Evolutionary conservation across 2,888 invertebrate genomes (phyloP), one percentile per base, ranked within the genome.

Genomic region (Tenthredo livida): DNA sequence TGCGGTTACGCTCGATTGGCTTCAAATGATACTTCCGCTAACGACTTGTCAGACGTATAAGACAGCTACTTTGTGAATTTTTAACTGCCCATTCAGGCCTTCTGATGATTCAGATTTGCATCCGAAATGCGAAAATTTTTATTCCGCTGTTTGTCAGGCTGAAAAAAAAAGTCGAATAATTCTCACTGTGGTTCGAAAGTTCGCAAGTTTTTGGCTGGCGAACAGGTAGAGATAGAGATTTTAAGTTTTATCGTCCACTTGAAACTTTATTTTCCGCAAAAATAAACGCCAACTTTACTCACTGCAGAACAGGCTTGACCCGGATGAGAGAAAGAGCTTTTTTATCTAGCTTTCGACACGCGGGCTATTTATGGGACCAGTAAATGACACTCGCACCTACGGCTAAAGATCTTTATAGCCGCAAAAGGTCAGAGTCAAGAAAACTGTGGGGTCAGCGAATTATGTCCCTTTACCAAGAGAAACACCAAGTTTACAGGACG

Each of bases 371-470:
- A 80, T 40, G 80, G 21, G n/a, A n/a, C 12, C 61, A 37, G 80
- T 80, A 80, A 80, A 80, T 61, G 58, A 80, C 80, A 80, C 80
- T 80, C 61, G 80, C 80, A 80, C 61, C 58, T 80, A 80, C 40
- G 61, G 80, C 47, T 40, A 21, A 80, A 61, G 61, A 80, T 80
- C 61, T 80, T 80, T 80, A 80, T 80, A 80, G 40, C 80, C 80
- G 1, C 10, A 21, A 61, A 58, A 80, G 80, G 61, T 61, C 80
- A 61, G 80, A 58, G 80, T 61, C 37, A 21, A 40, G 58, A 58
- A 80, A 61, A 61, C 80, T 40, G 29, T 25, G 10, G 80, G 80
- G 80, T 80, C 80, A 80, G 80, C 80, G 17, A 80, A 80, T 80
- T 80, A 80, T 58, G 80, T 80, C 61, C 25, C 21, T 40, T n/a